A percentile compares a stretch with the other conserved stretches of the same genome.
Conservation (phyloP, 2,888 invertebrate genomes). For the Campoletis raptor region DNA sequence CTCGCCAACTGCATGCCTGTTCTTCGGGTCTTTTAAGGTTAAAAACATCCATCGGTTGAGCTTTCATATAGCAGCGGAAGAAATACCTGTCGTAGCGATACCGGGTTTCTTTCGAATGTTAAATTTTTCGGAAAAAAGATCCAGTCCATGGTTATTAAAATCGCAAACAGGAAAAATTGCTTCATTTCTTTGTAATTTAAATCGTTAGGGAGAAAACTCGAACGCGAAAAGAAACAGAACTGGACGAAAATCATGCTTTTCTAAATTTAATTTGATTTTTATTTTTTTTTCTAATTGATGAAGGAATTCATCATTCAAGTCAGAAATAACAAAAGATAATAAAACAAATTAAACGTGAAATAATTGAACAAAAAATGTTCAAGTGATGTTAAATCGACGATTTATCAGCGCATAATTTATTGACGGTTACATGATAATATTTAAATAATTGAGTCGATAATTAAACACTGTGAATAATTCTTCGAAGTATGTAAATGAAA, state of each 20-base stretch:
- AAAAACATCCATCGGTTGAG: not conserved
- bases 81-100: not conserved
- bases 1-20: conserved; percentile 43
- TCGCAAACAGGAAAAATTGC: not conserved
- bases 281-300: too few relatives aligned
- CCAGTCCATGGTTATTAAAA: not conserved
- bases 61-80: not conserved
- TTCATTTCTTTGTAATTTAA: not conserved
- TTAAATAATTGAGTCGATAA: not conserved
- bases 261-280: too few relatives aligned
- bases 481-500: not conserved
- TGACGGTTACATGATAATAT: not conserved
- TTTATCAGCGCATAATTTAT: not conserved
- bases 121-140: not conserved
- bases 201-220: too few relatives aligned
- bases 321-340: not conserved
- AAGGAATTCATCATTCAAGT: not conserved
- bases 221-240: too few relatives aligned
- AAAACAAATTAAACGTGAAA: not conserved
- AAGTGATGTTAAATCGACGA: not conserved
- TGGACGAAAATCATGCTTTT: too few relatives aligned
- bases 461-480: not conserved
- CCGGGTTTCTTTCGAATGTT: not conserved
- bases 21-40: conserved; percentile 1
- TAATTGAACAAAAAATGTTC: not conserved